Evolutionary conservation across 2,797 vertebrate species (phyloP).

Genomic region (Coregonus suidteri): DNA sequence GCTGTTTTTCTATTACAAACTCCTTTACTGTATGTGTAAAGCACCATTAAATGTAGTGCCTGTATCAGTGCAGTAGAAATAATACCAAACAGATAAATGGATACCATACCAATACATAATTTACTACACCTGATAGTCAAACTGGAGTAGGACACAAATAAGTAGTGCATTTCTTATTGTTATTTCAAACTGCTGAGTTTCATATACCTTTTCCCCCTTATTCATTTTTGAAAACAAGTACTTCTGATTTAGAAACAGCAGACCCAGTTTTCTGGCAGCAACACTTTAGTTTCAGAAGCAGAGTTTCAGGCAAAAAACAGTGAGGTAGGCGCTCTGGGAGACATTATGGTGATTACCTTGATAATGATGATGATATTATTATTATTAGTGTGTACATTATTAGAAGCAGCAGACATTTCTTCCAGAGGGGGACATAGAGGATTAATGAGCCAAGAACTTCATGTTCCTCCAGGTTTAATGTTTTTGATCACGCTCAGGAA

Average conservation of each 20-base stretch:
- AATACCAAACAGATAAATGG: not conserved
- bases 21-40: not conserved
- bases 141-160: not conserved
- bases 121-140: constrained; percentile 3
- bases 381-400: constrained; percentile 31
- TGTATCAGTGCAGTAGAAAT: not conserved
- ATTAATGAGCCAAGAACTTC: constrained; percentile 31
- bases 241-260: constrained; percentile 16
- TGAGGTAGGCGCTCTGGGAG: not conserved
- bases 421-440: constrained; percentile 19
- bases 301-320: not conserved
- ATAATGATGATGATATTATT: not conserved
- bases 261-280: constrained; percentile 8
- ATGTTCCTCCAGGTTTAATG: constrained; percentile 14
- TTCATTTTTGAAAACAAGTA: constrained; percentile 1
- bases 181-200: constrained; percentile 18
- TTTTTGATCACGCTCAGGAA: not conserved
- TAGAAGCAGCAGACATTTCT: constrained; percentile 38
- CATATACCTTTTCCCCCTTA: not conserved
- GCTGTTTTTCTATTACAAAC: not conserved
- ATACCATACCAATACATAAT: not conserved
- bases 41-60: not conserved
- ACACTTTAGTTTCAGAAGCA: constrained; percentile 9
- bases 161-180: not conserved
- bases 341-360: constrained; percentile 25